Conservation (phyloP, 2,888 invertebrate species). For the Synergus umbraculus region DNA sequence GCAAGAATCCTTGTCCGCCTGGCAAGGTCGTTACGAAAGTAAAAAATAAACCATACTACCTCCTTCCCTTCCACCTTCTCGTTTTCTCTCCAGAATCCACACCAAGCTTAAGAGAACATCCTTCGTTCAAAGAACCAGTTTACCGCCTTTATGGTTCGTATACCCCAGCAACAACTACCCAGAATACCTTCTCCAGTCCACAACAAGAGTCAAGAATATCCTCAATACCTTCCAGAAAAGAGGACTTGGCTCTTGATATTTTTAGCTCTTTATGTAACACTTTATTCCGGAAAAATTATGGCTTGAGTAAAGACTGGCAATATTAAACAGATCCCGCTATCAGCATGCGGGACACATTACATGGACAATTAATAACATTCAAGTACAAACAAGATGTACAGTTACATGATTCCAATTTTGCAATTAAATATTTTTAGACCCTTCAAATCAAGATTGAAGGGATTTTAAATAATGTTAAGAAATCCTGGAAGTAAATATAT, state of each 20-base stretch:
- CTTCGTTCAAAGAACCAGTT: conserved; percentile 70
- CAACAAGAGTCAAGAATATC: neutral
- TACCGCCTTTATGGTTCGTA: conserved; percentile 53
- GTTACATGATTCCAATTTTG: too few species aligned
- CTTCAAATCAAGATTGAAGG: too few species aligned
- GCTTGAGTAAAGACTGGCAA: too few species aligned
- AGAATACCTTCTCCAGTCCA: neutral
- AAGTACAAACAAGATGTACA: too few species aligned
- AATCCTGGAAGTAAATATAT: too few species aligned
- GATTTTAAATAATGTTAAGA: too few species aligned
- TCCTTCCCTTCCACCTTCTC: conserved; percentile 48
- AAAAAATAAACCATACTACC: conserved; percentile 64
- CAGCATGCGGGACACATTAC: too few species aligned
- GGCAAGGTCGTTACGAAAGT: conserved; percentile 72
- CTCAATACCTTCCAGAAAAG: neutral
- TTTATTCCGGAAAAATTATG: neutral
- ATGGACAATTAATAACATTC: too few species aligned
- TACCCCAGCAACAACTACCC: conserved; percentile 15
- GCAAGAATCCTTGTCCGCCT: conserved; percentile 69
- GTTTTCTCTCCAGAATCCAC: conserved; percentile 40
- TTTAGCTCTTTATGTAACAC: neutral
- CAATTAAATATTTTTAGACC: too few species aligned
- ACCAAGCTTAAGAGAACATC: conserved; percentile 62
- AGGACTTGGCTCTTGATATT: neutral
- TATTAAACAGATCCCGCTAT: too few species aligned